Conservation (phyloP, 37 sponge, comb jelly and placozoan species). For the Hormiphora californensis region DNA sequence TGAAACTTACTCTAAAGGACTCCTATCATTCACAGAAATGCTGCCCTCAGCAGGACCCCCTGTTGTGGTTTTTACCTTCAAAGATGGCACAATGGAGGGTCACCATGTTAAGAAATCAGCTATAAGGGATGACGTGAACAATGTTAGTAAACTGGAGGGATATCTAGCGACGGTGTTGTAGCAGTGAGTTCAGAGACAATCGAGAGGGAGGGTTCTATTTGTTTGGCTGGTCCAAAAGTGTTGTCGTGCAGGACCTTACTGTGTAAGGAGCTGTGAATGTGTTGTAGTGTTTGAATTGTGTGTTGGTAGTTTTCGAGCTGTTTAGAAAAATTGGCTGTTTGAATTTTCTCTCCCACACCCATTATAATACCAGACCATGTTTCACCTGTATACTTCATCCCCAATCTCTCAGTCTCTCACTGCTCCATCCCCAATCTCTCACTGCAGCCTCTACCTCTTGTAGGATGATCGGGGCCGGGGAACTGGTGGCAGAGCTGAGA, state of each 20-base stretch:
- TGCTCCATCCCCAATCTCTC: no score
- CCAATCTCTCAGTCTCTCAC: no score
- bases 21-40: constrained; percentile 4
- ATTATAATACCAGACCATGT: no score
- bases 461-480: no score
- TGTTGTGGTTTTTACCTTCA: background rate
- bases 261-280: constrained; percentile 11
- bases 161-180: constrained; percentile 20
- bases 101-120: constrained; percentile 35
- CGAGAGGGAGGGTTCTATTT: background rate
- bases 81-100: constrained; percentile 33
- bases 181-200: no score
- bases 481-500: background rate
- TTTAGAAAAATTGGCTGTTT: no score
- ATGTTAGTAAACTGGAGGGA: background rate
- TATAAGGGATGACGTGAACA: constrained; percentile 18
- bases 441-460: no score
- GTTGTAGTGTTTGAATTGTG: no score
- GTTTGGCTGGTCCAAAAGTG: background rate
- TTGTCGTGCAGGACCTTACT: background rate
- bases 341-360: no score
- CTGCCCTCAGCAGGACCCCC: constrained; percentile 6
- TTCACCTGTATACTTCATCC: no score
- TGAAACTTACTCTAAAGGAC: constrained; percentile 32
- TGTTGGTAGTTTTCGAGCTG: no score